Evolutionary conservation across 2,888 invertebrate genomes (phyloP).

Genomic region (Orchestes rusci): DNA sequence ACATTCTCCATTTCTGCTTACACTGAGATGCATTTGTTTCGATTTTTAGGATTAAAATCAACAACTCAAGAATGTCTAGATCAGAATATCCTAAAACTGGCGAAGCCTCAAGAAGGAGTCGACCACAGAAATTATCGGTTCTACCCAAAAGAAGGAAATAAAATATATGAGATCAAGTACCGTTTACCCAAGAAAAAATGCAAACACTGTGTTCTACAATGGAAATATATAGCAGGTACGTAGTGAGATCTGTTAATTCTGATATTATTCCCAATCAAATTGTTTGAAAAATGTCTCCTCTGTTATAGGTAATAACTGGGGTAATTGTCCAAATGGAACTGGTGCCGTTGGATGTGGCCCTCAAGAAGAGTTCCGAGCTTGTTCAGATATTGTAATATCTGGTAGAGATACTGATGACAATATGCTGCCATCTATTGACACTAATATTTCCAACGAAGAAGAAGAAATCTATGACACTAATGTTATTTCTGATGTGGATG

Average conservation of each 20-base stretch:
- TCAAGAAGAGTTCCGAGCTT: constrained; percentile 82
- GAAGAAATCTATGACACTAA: constrained; percentile 39
- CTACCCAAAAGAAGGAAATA: constrained; percentile 71
- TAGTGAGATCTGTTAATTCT: constrained; percentile 27
- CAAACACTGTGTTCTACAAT: constrained; percentile 77
- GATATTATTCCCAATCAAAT: no score
- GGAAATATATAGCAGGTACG: constrained; percentile 75
- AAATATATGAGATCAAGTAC: constrained; percentile 64
- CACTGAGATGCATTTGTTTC: no score
- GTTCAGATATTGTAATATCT: constrained; percentile 72
- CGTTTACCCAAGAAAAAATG: constrained; percentile 58
- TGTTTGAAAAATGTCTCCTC: no score
- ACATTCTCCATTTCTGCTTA: no score
- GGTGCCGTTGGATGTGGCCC: constrained; percentile 82
- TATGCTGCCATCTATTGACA: constrained; percentile 38
- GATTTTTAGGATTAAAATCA: constrained; percentile 51
- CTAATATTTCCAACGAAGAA: constrained; percentile 14
- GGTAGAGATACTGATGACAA: constrained; percentile 46
- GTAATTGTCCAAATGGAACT: constrained; percentile 62
- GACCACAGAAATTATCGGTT: constrained; percentile 53
- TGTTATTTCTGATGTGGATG: constrained; percentile 37
- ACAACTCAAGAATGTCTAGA: constrained; percentile 74
- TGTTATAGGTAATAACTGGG: constrained; percentile 74
- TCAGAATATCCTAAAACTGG: constrained; percentile 56
- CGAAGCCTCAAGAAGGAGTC: constrained; percentile 41